phyloP scores from a whole-genome alignment of 2,888 invertebrate species.

The Dasypolia templi region DNA sequence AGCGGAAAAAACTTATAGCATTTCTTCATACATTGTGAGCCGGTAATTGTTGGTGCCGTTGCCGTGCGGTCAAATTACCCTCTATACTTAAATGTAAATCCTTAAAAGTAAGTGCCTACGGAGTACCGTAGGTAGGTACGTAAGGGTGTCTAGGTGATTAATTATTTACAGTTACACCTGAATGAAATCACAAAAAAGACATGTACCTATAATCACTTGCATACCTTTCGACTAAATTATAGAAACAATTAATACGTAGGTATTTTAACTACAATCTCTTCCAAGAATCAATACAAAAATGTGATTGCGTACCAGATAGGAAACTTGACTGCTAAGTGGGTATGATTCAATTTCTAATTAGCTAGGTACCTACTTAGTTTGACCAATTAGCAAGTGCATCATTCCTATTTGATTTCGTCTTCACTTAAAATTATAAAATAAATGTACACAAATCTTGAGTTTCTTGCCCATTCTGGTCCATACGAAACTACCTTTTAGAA shows the following conservation, averaged over 20 bases:
- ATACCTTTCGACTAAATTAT: neutral
- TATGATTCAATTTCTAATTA: neutral
- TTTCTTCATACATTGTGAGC: no score
- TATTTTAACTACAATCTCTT: constrained; percentile 1
- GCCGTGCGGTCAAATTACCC: neutral
- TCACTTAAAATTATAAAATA: no score
- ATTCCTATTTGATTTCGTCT: neutral
- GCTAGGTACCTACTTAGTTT: neutral
- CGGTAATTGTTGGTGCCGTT: neutral
- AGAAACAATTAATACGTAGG: neutral
- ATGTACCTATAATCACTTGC: neutral
- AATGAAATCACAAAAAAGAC: neutral
- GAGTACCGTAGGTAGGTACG: neutral
- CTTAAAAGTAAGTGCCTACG: neutral
- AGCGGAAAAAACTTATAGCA: no score
- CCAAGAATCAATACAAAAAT: neutral
- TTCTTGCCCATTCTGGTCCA: no score
- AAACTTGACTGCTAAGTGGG: neutral
- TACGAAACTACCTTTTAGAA: no score
- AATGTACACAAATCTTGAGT: no score
- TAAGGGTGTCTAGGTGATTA: neutral
- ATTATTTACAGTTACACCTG: neutral
- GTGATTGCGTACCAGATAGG: neutral
- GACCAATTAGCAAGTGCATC: neutral
- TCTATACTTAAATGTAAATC: no score